These are phyloP conservation scores for Hydropsyche betteni DNA, from an alignment of 2,888 invertebrate species.

Conservation along the genomic window DNA sequence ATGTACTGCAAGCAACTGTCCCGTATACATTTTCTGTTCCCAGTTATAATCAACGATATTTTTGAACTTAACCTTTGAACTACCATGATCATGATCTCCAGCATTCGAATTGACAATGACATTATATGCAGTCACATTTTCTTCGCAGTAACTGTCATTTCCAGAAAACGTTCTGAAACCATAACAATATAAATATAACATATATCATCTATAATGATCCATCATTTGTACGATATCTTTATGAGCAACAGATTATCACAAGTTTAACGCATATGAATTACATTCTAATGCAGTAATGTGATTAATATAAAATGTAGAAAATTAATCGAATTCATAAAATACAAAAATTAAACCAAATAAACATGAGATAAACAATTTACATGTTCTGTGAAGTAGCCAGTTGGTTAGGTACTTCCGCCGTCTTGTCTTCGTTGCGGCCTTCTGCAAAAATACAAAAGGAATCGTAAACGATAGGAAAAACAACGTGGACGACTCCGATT, in stretches of 20 bases:
- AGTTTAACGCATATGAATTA: too few species aligned
- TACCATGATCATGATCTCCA: slow-evolving; percentile 80
- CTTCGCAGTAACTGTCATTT: slow-evolving; percentile 68
- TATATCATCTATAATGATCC: too few species aligned
- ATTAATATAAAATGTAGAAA: too few species aligned
- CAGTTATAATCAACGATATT: slow-evolving; percentile 93
- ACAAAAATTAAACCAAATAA: too few species aligned
- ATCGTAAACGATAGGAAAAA: background rate
- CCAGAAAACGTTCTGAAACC: slow-evolving; percentile 66
- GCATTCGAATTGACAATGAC: slow-evolving; percentile 76
- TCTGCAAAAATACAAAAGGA: background rate
- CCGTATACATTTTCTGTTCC: slow-evolving; percentile 88
- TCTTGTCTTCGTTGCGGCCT: slow-evolving; percentile 9
- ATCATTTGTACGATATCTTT: too few species aligned
- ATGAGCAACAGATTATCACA: too few species aligned
- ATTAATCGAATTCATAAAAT: too few species aligned
- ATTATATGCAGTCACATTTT: slow-evolving; percentile 68
- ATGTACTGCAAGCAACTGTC: slow-evolving; percentile 89
- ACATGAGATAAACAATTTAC: background rate
- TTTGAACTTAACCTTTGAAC: slow-evolving; percentile 89
- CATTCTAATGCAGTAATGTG: too few species aligned
- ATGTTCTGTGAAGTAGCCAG: slow-evolving; percentile 8
- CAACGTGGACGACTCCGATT: background rate
- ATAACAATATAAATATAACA: background rate
- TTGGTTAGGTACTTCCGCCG: background rate